Base-by-base conservation (phyloP, 2,113 vertebrate genomes). In the Ciconia stormi region DNA sequence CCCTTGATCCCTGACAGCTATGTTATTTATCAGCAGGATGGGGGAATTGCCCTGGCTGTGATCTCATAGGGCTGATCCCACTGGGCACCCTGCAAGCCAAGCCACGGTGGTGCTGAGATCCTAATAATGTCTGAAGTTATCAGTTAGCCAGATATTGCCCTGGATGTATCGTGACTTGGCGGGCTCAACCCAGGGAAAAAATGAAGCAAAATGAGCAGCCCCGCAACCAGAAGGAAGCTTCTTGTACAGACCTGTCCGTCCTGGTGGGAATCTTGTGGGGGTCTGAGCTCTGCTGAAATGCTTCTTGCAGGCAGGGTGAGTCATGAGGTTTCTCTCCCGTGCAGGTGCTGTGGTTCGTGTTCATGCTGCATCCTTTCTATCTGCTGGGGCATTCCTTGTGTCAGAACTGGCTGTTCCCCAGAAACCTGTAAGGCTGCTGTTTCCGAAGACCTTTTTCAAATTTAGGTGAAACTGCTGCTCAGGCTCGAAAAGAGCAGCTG, bases 171-270 rank as follows among this genome's bases (percentile, higher is more conserved):
- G 0, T 29, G 42, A 34, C 6, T 13, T 36, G 12, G 23, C 26
- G 70, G 42, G 29, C 42, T 90, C n/a, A 58, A 14, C 10, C 4
- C 19, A 42, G 74, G 29, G 27, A 30, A 59, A 65, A 30, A 8
- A 36, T 5, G 19, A 36, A n/a, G 30, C 4, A 34, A 44, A 76
- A 38, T 0, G 3, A 72, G 30, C 30, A 50, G 17, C 13, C 29
- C 23, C 20, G 34, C 5, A n/a, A 30, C 49, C 44, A 62, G 73
- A 49, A 78, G 25, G 12, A 46, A 63, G 29, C 7, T 30, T 85
- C 17, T 73, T 0, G 0, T 44, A 6, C 0, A 3, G 40, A 29
- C 23, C 16, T 71, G 18, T 9, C 15, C 3, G 1, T 44, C 21
- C 16, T 47, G 26, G 44, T 18, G n/a, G 18, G 26, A 26, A 9